phyloP scores from a whole-genome alignment of 37 sponge, comb jelly and placozoan genomes.

The Hexactinellida sp. region DNA sequence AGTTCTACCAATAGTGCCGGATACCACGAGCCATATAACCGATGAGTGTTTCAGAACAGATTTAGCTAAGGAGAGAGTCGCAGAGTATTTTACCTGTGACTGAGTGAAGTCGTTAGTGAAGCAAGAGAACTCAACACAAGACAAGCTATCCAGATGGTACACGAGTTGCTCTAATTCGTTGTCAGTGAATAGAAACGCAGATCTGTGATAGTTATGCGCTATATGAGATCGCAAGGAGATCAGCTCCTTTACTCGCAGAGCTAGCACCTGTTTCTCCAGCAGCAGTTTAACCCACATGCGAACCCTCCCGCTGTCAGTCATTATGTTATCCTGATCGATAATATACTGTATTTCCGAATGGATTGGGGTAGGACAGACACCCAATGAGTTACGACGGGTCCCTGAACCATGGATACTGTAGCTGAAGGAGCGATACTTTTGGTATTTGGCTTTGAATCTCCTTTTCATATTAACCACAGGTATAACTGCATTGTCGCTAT shows the following conservation, averaged over 20 bases:
- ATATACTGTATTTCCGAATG: not conserved
- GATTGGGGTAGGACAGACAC: not conserved
- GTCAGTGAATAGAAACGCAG: conserved; percentile 82
- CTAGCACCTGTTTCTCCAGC: not conserved
- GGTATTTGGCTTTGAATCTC: not conserved
- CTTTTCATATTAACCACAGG: not conserved
- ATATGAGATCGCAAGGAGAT: not conserved
- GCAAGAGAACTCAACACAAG: conserved; percentile 76
- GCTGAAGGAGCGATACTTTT: not conserved
- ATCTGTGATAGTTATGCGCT: conserved; percentile 41
- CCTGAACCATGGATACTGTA: not conserved
- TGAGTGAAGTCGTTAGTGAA: conserved; percentile 62
- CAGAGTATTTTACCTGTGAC: not conserved
- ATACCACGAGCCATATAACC: not conserved
- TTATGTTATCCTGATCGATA: not conserved
- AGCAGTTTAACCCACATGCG: not conserved
- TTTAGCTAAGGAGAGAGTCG: not conserved
- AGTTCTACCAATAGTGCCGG: not conserved
- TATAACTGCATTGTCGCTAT: not conserved
- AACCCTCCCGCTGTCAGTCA: not conserved
- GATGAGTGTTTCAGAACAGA: not conserved
- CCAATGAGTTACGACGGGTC: not conserved
- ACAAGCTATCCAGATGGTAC: conserved; percentile 67
- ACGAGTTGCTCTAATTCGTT: conserved; percentile 85
- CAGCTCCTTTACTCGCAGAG: not conserved